phyloP scores from a whole-genome alignment of 2,797 vertebrate species.

The Halcyon smyrnensis region DNA sequence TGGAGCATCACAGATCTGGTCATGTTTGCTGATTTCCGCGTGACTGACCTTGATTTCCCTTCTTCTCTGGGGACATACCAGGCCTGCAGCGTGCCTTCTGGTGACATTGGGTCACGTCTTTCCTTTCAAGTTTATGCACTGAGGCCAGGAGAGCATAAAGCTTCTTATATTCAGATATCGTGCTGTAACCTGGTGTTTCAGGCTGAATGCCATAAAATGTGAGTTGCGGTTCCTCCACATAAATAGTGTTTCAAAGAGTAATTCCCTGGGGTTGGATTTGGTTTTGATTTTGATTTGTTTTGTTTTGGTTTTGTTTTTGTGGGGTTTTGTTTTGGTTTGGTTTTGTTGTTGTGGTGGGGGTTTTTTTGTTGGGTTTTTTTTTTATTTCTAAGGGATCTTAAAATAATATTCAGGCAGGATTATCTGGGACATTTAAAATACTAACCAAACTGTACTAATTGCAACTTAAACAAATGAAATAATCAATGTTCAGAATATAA shows the following conservation, averaged over 20 bases:
- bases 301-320: no score
- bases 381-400: background rate
- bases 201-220: background rate
- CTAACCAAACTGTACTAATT: background rate
- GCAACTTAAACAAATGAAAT: background rate
- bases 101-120: background rate
- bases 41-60: background rate
- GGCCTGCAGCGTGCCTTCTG: background rate
- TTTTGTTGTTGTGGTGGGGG: no score
- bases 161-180: background rate
- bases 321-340: no score
- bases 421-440: background rate
- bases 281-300: rapidly evolving
- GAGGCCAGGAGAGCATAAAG: background rate
- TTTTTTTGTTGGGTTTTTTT: no score
- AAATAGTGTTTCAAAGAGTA: background rate
- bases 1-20: rapidly evolving
- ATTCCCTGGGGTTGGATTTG: background rate
- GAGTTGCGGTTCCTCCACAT: background rate
- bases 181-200: background rate
- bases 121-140: background rate
- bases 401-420: background rate
- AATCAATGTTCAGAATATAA: background rate
- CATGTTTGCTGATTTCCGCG: background rate
- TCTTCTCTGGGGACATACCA: background rate